Evolutionary conservation across 37 sponge, comb jelly and placozoan species (phyloP), one percentile per base, ranked within the genome.

Genomic region (Beroe forskalii): DNA sequence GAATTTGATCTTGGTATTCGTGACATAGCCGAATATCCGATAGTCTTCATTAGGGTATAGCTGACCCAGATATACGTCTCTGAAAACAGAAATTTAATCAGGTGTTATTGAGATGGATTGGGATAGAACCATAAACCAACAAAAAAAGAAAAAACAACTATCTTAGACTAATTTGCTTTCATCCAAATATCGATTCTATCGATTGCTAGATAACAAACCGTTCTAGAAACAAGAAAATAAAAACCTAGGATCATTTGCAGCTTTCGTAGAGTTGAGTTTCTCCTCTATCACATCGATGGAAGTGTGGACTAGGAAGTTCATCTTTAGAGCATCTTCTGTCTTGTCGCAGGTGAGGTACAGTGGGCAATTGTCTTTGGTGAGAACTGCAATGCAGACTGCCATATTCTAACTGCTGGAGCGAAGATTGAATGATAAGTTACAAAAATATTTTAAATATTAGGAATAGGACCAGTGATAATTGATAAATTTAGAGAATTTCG

Each of bases 221-320:
- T n/a, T n/a, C n/a, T n/a, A n/a, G n/a, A n/a, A n/a, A n/a, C n/a
- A n/a, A n/a, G n/a, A n/a, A n/a, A n/a, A n/a, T n/a, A n/a, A n/a
- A n/a, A n/a, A 80, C 86, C 86, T 80, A 41, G 86, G 86, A 43
- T 80, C 86, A 30, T 80, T 80, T 23, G 86, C 86, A 80, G 86
- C 86, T 41, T 41, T 80, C 25, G 86, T 44, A 8, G 86, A 80
- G 86, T 80, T 80, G 3, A 80, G 67, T 75, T 98, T 96, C 90
- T 98, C 99, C 90, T 98, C 99, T 23, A 98, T 93, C 0, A 98
- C 96, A 90, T 98, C 99, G 43, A 98, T 93, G 43, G 95, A 95
- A 0, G 96, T 90, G 92, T 98, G 99, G 0, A 95, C 99, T 0
- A 95, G 92, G 61, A 94, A 95, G 64, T 96, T 95, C 44, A 98